phyloP scores from a whole-genome alignment of 2,113 vertebrate species.

The Aegotheles bennettii region DNA sequence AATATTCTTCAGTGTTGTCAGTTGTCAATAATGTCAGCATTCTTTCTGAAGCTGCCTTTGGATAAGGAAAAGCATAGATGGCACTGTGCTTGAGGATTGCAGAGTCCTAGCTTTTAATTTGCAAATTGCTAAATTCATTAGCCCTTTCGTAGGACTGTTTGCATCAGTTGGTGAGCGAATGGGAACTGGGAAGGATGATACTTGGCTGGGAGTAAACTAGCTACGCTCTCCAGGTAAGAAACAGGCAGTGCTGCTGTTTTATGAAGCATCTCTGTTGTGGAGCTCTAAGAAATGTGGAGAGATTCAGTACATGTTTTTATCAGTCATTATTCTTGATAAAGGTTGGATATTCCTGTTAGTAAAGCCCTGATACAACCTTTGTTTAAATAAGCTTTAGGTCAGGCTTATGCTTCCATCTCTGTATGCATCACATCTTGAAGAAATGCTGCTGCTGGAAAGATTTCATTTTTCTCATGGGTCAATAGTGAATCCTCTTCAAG shows the following conservation, averaged over 20 bases:
- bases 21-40: neutral
- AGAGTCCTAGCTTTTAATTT: neutral
- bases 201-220: neutral
- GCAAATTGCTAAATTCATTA: neutral
- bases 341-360: neutral
- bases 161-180: neutral
- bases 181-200: neutral
- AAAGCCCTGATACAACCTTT: neutral
- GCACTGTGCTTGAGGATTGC: accelerated
- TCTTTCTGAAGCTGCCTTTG: neutral
- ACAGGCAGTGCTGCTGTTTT: neutral
- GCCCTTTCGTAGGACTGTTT: neutral
- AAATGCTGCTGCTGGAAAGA: neutral
- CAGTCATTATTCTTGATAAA: neutral
- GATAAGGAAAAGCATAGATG: neutral
- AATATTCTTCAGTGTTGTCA: neutral
- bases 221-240: neutral
- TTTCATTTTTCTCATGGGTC: neutral
- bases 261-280: neutral
- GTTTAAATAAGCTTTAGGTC: neutral
- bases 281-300: neutral
- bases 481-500: neutral
- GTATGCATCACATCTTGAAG: neutral
- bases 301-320: neutral
- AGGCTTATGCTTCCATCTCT: neutral